Percentiles rank a stretch among this genome's conserved stretches.
Evolutionary conservation across 2,888 invertebrate species (phyloP).

Genomic region (Tyria jacobaeae): DNA sequence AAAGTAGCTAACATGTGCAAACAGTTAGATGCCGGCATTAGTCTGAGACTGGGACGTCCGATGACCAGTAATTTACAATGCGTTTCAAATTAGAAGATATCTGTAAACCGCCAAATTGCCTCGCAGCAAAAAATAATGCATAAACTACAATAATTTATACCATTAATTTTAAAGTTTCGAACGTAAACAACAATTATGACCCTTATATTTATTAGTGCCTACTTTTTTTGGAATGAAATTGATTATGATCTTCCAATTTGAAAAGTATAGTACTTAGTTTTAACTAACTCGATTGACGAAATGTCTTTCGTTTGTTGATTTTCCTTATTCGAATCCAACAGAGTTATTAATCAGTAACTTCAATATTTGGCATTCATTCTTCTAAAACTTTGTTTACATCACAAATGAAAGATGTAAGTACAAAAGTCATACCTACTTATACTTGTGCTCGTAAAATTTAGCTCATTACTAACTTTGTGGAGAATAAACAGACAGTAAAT

Average conservation of each 20-base stretch:
- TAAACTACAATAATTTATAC: too few species aligned
- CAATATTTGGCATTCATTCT: constrained; percentile 16
- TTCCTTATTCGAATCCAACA: constrained; percentile 13
- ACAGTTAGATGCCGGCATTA: constrained; percentile 58
- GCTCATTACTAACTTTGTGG: constrained; percentile 34
- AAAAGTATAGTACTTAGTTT: too few species aligned
- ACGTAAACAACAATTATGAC: too few species aligned
- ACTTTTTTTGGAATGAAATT: too few species aligned
- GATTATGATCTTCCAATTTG: too few species aligned
- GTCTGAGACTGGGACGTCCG: constrained; percentile 51
- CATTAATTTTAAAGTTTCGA: too few species aligned
- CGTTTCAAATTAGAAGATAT: too few species aligned
- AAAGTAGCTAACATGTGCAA: constrained; percentile 6
- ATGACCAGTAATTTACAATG: constrained; percentile 55
- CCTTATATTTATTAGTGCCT: too few species aligned
- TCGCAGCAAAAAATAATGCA: too few species aligned
- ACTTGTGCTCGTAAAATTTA: constrained; percentile 17
- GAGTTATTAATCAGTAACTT: constrained; percentile 23
- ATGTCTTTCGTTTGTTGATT: constrained; percentile 32
- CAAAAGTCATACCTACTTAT: constrained; percentile 18
- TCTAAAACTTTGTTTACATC: background rate
- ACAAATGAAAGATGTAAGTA: constrained; percentile 12
- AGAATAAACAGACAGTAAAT: constrained; percentile 31
- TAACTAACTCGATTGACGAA: constrained; percentile 52
- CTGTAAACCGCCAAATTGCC: too few species aligned